Percentiles rank a stretch among this genome's conserved stretches.
These are phyloP conservation scores for Brienomyrus longianalis DNA, from an alignment of 2,113 vertebrate species.

Conservation along the genomic window DNA sequence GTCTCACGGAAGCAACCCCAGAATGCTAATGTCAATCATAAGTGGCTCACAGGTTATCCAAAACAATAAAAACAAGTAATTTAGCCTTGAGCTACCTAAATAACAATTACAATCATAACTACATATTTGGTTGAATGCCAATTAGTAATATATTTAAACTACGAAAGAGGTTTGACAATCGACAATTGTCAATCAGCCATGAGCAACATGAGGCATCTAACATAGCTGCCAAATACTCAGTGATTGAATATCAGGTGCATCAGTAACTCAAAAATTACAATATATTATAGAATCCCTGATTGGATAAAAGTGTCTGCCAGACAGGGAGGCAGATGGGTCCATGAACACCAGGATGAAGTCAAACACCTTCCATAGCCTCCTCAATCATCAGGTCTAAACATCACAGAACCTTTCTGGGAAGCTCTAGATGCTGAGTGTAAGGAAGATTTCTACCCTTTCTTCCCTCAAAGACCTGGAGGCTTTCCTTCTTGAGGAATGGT, in stretches of 20 bases:
- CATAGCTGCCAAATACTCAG: neutral
- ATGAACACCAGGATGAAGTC: neutral
- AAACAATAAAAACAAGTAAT: neutral
- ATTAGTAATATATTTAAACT: neutral
- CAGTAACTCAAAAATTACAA: neutral
- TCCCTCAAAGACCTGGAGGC: neutral
- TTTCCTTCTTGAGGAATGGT: neutral
- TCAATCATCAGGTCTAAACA: neutral
- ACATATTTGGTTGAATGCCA: neutral
- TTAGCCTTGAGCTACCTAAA: neutral
- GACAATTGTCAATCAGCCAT: neutral
- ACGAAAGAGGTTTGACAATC: neutral
- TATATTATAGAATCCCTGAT: neutral
- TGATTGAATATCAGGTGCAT: neutral
- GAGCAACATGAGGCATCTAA: neutral
- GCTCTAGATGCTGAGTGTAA: neutral
- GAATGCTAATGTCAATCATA: neutral
- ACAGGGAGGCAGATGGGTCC: neutral
- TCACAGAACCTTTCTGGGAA: neutral
- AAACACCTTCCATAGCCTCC: neutral
- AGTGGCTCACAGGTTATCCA: neutral
- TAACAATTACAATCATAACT: neutral
- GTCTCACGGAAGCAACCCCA: neutral
- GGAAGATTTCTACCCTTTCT: neutral
- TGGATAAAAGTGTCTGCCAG: neutral